A percentile compares a stretch with the other conserved stretches of the same genome.
These are phyloP conservation scores for Perodicticus potto DNA, from an alignment of 2,797 vertebrate genomes.

Conservation along the genomic window DNA sequence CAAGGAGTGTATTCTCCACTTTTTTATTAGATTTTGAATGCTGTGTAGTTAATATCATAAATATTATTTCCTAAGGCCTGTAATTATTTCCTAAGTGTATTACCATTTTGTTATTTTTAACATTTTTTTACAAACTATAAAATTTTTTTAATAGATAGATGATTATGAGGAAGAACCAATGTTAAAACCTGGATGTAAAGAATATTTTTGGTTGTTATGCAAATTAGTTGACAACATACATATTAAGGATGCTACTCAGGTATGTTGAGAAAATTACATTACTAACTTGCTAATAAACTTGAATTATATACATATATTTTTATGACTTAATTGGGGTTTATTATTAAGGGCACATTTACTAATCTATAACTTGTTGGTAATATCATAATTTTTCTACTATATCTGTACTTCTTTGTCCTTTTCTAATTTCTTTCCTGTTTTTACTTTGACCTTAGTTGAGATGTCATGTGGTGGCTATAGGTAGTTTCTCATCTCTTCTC, in stretches of 20 bases:
- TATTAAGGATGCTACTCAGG: constrained; percentile 98
- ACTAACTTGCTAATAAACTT: constrained; percentile 14
- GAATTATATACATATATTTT: constrained; percentile 4
- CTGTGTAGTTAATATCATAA: constrained; percentile 19
- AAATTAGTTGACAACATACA: constrained; percentile 99
- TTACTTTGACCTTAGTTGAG: constrained; percentile 46
- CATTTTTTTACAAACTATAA: constrained; percentile 59
- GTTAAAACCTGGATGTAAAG: constrained; percentile 96
- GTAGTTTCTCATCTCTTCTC: background rate
- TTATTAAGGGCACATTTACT: background rate
- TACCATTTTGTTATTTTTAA: constrained; percentile 54
- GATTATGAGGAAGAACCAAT: constrained; percentile 98
- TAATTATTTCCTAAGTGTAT: constrained; percentile 55
- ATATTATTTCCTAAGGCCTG: constrained; percentile 17
- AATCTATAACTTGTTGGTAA: background rate
- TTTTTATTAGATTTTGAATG: constrained; percentile 54
- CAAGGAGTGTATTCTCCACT: background rate
- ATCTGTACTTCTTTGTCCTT: background rate
- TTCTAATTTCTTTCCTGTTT: constrained; percentile 24
- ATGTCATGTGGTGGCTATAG: background rate
- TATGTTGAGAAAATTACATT: constrained; percentile 85
- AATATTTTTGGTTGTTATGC: constrained; percentile 99
- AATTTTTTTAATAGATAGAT: constrained; percentile 91
- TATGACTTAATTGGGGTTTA: background rate
- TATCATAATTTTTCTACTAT: background rate